Conservation (phyloP, 2,797 vertebrate genomes). For the Rhabdomys pumilio region DNA sequence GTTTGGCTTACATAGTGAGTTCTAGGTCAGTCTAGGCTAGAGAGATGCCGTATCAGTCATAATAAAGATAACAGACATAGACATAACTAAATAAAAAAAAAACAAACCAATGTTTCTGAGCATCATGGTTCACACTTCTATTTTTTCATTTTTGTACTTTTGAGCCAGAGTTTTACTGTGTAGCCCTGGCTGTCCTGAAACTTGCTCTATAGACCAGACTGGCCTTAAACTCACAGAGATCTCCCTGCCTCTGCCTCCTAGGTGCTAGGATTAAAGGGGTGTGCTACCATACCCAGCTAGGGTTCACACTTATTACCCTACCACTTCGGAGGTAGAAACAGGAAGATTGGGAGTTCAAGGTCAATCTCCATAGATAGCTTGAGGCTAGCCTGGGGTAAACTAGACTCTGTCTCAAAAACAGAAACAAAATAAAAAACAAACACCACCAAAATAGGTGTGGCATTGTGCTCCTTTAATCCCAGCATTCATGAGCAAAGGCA, state of each 20-base stretch:
- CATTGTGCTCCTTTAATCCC: background rate
- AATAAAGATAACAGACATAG: slow-evolving; percentile 7
- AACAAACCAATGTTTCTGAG: background rate
- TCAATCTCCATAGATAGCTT: background rate
- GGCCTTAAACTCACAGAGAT: background rate
- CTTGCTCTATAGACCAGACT: background rate
- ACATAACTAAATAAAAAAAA: background rate
- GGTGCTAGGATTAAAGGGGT: background rate
- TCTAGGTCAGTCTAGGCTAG: background rate
- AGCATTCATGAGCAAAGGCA: background rate
- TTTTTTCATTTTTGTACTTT: background rate
- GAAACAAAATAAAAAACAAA: background rate
- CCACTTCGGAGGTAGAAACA: background rate
- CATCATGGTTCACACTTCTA: background rate
- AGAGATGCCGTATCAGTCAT: background rate
- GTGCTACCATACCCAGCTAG: background rate
- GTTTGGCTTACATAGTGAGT: background rate
- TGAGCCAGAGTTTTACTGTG: background rate
- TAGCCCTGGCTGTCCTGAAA: background rate
- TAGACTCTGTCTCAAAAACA: background rate
- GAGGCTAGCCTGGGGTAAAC: background rate
- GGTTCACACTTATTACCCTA: background rate
- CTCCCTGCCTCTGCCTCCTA: background rate
- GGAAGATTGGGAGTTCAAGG: background rate
- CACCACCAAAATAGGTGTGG: background rate